phyloP scores from a whole-genome alignment of 1,140 invertebrate genomes.

The Drosophila biarmipes region DNA sequence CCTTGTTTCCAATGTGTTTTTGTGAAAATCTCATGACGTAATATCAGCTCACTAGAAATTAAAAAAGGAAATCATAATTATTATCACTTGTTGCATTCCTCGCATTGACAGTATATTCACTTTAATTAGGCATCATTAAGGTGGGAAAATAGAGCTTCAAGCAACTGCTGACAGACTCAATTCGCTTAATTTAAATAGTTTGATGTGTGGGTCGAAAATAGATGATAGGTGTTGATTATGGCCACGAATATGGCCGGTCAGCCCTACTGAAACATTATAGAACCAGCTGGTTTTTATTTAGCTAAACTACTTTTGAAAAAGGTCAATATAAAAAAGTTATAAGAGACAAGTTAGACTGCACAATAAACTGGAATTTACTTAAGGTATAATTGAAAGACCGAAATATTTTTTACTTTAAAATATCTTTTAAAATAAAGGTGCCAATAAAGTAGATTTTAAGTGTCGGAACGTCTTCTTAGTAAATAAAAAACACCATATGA shows the following conservation, averaged over 20 bases:
- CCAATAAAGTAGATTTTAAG: too few relatives aligned
- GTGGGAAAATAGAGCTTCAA: slow-evolving; percentile 3
- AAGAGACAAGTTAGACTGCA: background rate
- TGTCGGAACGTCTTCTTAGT: too few relatives aligned
- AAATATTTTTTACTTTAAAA: too few relatives aligned
- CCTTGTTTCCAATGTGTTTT: slow-evolving; percentile 19
- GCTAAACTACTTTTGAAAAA: slow-evolving; percentile 5
- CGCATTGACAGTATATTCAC: background rate
- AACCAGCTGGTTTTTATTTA: slow-evolving; percentile 19
- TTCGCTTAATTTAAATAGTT: slow-evolving; percentile 14
- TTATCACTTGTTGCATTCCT: slow-evolving; percentile 20
- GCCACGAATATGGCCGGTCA: slow-evolving; percentile 10
- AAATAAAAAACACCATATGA: too few relatives aligned
- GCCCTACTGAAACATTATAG: slow-evolving; percentile 20
- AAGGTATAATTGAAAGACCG: background rate
- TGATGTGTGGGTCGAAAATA: slow-evolving; percentile 29
- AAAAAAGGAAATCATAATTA: slow-evolving; percentile 5
- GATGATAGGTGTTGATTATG: slow-evolving; percentile 37
- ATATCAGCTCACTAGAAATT: slow-evolving; percentile 20
- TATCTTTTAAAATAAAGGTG: too few relatives aligned
- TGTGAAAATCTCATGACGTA: slow-evolving; percentile 24
- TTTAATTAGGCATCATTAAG: slow-evolving; percentile 1
- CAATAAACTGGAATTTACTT: background rate
- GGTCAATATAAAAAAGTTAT: background rate
- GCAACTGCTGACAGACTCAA: slow-evolving; percentile 29